Percentiles rank a stretch among this genome's conserved stretches.
Evolutionary conservation across 2,888 invertebrate species (phyloP).

Genomic region (Anoplius nigerrimus): DNA sequence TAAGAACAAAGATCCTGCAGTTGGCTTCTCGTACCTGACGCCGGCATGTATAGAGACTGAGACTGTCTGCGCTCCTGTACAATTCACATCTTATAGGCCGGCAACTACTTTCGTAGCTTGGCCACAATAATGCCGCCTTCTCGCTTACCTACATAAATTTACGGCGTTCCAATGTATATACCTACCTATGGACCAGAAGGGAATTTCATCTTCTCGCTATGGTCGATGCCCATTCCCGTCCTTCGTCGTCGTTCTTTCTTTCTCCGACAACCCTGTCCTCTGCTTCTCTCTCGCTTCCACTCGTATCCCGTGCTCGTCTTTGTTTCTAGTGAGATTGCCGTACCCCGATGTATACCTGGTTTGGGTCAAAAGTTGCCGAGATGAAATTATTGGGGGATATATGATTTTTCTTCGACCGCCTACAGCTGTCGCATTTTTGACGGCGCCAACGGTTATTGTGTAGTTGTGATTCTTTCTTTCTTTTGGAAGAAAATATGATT

Average conservation of each 20-base stretch:
- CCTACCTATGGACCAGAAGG: slow-evolving; percentile 31
- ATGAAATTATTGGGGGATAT: slow-evolving; percentile 48
- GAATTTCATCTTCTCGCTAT: slow-evolving; percentile 53
- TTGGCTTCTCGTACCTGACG: neutral
- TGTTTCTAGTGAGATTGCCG: slow-evolving; percentile 31
- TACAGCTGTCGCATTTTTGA: slow-evolving; percentile 7
- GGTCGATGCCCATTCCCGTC: slow-evolving; percentile 31
- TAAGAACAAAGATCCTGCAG: slow-evolving; percentile 34
- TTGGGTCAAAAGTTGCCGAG: slow-evolving; percentile 28
- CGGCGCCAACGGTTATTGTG: slow-evolving; percentile 2
- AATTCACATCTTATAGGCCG: slow-evolving; percentile 11
- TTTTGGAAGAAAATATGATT: slow-evolving; percentile 15
- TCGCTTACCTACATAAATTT: slow-evolving; percentile 62
- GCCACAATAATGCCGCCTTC: slow-evolving; percentile 34
- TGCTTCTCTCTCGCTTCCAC: slow-evolving; percentile 17
- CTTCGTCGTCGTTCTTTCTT: slow-evolving; percentile 17
- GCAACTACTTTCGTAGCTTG: slow-evolving; percentile 41
- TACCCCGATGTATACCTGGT: slow-evolving; percentile 49
- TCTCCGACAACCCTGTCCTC: slow-evolving; percentile 1
- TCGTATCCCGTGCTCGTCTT: slow-evolving; percentile 15
- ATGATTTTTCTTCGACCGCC: slow-evolving; percentile 34
- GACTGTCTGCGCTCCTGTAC: too few species aligned
- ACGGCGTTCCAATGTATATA: slow-evolving; percentile 49
- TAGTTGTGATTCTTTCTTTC: slow-evolving; percentile 28
- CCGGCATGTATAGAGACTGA: slow-evolving; percentile 16